phyloP scores from a whole-genome alignment of 2,113 vertebrate genomes.

The Ancistrus triradiatus region DNA sequence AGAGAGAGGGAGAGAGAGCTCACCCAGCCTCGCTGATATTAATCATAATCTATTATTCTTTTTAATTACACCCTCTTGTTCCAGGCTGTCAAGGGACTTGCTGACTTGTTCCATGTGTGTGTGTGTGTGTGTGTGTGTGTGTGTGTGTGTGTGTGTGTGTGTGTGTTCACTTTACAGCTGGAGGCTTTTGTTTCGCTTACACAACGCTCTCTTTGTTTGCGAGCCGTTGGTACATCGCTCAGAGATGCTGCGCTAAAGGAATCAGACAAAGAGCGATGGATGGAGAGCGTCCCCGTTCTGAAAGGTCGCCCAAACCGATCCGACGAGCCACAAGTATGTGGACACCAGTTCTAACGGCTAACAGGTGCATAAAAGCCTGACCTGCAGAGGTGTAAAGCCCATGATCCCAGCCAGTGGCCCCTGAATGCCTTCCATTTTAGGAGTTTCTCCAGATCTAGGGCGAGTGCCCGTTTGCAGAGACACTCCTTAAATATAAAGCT shows the following conservation, averaged over 20 bases:
- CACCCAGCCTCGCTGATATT: conserved; percentile 33
- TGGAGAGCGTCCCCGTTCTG: too few relatives aligned
- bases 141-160: conserved; percentile 9
- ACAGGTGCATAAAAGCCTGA: too few relatives aligned
- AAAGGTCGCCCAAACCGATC: too few relatives aligned
- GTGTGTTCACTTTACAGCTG: conserved; percentile 8
- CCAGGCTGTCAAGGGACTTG: conserved; percentile 15
- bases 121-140: conserved; percentile 16
- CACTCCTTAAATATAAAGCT: too few relatives aligned
- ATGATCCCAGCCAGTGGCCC: too few relatives aligned
- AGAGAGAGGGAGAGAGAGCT: neutral
- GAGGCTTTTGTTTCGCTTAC: conserved; percentile 41
- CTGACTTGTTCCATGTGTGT: conserved; percentile 1
- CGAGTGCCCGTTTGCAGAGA: too few relatives aligned
- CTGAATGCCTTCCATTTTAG: too few relatives aligned
- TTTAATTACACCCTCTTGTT: conserved; percentile 49
- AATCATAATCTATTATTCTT: conserved; percentile 46
- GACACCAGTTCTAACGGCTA: too few relatives aligned
- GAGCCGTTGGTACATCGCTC: conserved; percentile 37
- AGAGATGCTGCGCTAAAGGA: neutral
- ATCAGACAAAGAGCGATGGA: conserved; percentile 1
- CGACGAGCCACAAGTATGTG: too few relatives aligned
- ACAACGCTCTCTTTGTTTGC: conserved; percentile 48
- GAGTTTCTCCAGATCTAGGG: too few relatives aligned
- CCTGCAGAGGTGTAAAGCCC: too few relatives aligned